Evolutionary conservation across 1,140 invertebrate species (phyloP), one percentile per base, ranked within the genome.

Genomic region (Melitaea cinxia): DNA sequence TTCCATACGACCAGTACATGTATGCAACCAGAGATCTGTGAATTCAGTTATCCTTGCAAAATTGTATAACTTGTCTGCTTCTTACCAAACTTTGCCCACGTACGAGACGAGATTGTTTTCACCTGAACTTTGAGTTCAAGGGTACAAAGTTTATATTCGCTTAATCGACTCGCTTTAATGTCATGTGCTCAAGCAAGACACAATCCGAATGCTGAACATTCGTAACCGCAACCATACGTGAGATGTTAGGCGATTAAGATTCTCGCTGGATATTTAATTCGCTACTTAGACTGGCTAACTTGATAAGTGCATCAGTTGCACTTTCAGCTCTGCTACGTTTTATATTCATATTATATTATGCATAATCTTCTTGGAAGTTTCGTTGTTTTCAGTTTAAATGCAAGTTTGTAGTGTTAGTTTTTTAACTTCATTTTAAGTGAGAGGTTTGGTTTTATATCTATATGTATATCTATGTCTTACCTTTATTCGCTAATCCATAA

Each of bases 211-310:
- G 64, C 63, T 69, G 66, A 68, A 59, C 59, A 63, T 56, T 67
- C 65, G 47, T 64, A 68, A 66, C 68, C 58, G 59, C 68, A 70
- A 37, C 56, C 64, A 73, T 65, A 73, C 72, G 68, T 70, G 72
- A 63, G 63, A 59, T 62, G 68, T 63, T 68, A 73, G 61, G 55
- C 65, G 68, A 68, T 73, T 69, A 73, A 73, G 64, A 73, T 70
- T 65, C 59, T 66, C 65, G 65, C 71, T 60, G 55, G 65, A 47
- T 47, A 71, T 62, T 71, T 64, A 71, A 71, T 71, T 65, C 57
- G 12, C 67, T 67, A 62, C 59, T 67, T 67, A 68, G 56, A 59
- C 59, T 55, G 39, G 47, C 56, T 58, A 63, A 64, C 53, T 64
- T 49, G 28, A 60, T 60, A 60, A 49, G 42, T 47, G 45, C 33